Conservation (phyloP, 2,797 vertebrate genomes). For the Ptychadena robeensis region DNA sequence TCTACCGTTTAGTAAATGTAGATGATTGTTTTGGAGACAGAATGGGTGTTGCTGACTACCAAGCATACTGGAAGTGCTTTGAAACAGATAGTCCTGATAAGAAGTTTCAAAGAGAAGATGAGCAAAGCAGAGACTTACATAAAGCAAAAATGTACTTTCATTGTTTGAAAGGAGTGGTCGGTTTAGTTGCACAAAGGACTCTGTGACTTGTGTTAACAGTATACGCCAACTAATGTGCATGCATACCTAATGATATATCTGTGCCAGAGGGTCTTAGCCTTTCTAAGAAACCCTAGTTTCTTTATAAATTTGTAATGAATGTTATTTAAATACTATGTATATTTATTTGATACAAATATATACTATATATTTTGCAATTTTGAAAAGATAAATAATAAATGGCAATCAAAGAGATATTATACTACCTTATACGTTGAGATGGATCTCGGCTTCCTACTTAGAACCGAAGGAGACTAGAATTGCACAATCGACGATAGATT, state of each 20-base stretch:
- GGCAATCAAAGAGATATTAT: background rate
- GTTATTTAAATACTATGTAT: constrained; percentile 2
- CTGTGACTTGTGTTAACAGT: constrained; percentile 5
- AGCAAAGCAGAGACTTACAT: constrained; percentile 15
- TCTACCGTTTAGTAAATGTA: background rate
- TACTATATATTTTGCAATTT: background rate
- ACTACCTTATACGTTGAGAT: background rate
- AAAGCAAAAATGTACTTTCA: constrained; percentile 37
- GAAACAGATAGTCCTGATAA: constrained; percentile 29
- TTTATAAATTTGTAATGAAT: background rate
- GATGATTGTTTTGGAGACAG: constrained; percentile 7
- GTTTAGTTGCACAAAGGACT: constrained; percentile 20
- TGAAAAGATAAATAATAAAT: background rate
- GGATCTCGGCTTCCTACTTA: background rate
- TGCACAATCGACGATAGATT: too few species aligned
- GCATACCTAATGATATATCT: constrained; percentile 2
- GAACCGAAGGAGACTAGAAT: background rate
- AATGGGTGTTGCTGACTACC: constrained; percentile 2
- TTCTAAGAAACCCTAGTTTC: background rate
- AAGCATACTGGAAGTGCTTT: background rate
- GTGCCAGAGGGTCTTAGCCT: background rate
- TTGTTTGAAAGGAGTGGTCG: constrained; percentile 31
- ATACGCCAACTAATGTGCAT: background rate
- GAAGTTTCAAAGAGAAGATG: constrained; percentile 20
- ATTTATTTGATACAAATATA: background rate